These are phyloP conservation scores for Megatriorchis doriae DNA, from an alignment of 2,113 vertebrate genomes.

Conservation along the genomic window DNA sequence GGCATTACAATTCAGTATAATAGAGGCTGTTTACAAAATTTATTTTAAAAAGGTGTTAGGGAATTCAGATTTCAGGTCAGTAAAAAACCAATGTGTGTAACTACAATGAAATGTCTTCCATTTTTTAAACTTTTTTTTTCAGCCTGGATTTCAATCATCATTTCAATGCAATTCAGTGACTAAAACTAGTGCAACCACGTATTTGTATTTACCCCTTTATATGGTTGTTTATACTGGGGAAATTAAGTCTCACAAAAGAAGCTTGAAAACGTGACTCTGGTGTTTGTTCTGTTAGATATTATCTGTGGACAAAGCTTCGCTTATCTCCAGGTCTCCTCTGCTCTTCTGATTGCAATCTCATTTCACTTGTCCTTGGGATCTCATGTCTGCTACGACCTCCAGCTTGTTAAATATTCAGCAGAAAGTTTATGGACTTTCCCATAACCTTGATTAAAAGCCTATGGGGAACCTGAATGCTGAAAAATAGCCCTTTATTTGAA, in stretches of 20 bases:
- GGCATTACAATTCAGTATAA: not conserved
- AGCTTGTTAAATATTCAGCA: slow-evolving; percentile 74
- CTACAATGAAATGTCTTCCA: not conserved
- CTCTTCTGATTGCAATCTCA: slow-evolving; percentile 72
- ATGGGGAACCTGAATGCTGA: slow-evolving; percentile 57
- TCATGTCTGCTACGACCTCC: slow-evolving; percentile 60
- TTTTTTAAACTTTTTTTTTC: not conserved
- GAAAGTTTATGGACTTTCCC: slow-evolving; percentile 73
- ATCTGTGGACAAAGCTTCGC: slow-evolving; percentile 66
- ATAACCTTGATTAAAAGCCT: slow-evolving; percentile 75
- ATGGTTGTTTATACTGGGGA: slow-evolving; percentile 41
- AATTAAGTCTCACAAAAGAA: slow-evolving; percentile 54
- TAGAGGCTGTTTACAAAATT: not conserved
- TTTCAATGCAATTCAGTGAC: slow-evolving; percentile 13
- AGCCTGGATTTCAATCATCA: slow-evolving; percentile 25
- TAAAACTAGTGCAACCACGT: slow-evolving; percentile 5
- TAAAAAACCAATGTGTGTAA: not conserved
- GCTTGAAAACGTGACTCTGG: slow-evolving; percentile 11
- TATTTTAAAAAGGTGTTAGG: not conserved
- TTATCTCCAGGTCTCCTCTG: slow-evolving; percentile 58
- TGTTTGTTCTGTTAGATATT: slow-evolving; percentile 61
- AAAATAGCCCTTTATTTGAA: slow-evolving; percentile 33
- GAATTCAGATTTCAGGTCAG: not conserved
- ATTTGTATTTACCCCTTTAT: slow-evolving; percentile 50
- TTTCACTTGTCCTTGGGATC: slow-evolving; percentile 71